Conservation (phyloP, 2,797 vertebrate species). For the Nothura maculosa region DNA sequence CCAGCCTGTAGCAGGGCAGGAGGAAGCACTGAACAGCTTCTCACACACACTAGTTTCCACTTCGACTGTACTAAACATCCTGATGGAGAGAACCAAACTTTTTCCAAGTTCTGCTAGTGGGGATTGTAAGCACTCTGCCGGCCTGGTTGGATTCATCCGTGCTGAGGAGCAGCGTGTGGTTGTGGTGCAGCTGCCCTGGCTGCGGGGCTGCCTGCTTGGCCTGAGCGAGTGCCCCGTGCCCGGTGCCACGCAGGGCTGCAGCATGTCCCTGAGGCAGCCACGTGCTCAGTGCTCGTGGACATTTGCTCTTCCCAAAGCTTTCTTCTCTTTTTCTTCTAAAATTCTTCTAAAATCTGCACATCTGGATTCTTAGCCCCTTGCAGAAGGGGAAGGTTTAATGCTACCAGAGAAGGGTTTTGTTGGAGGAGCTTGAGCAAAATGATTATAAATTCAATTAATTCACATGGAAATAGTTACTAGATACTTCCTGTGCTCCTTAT, state of each 20-base stretch:
- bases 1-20: neutral
- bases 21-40: constrained; percentile 32
- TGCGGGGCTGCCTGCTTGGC: no score
- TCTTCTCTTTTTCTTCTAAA: no score
- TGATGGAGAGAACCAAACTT: neutral
- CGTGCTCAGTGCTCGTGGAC: neutral
- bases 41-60: neutral
- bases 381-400: neutral
- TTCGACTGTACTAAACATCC: constrained; percentile 16
- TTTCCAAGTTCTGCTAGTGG: neutral
- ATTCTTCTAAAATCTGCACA: neutral
- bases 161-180: neutral
- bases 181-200: neutral
- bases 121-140: neutral
- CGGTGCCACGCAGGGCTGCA: no score
- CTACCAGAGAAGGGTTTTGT: neutral
- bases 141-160: neutral
- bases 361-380: neutral
- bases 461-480: neutral
- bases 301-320: neutral
- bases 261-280: no score
- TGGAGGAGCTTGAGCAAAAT: neutral
- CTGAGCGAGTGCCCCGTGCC: no score
- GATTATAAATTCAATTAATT: constrained; percentile 4
- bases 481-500: neutral